These are phyloP conservation scores for Perizoma flavofasciatum DNA, from an alignment of 2,888 invertebrate species.

Conservation along the genomic window DNA sequence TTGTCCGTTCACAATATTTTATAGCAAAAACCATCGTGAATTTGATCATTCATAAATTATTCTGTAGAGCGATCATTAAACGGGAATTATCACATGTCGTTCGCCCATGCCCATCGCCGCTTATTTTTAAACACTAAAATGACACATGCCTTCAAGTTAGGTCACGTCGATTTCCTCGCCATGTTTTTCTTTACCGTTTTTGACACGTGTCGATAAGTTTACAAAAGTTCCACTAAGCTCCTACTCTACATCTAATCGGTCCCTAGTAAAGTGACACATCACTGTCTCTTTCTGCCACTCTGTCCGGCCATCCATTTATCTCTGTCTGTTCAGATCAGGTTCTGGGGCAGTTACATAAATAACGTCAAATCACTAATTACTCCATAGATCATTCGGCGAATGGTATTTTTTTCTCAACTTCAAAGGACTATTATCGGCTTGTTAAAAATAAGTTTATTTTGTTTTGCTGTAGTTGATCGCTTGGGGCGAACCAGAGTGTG, in stretches of 20 bases:
- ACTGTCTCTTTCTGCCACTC: slow-evolving; percentile 53
- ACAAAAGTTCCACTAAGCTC: slow-evolving; percentile 14
- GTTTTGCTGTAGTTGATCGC: slow-evolving; percentile 6
- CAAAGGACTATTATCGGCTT: slow-evolving; percentile 40
- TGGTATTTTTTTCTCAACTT: slow-evolving; percentile 42
- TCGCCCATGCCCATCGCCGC: too few relatives aligned
- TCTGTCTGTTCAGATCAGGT: slow-evolving; percentile 44
- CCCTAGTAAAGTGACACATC: slow-evolving; percentile 33
- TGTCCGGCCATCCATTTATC: slow-evolving; percentile 53
- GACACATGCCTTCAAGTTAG: too few relatives aligned
- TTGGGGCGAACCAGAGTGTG: background rate
- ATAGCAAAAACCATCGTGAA: too few relatives aligned
- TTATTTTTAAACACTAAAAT: too few relatives aligned
- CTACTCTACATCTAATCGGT: slow-evolving; percentile 28
- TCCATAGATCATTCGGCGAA: slow-evolving; percentile 49
- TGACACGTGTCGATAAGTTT: background rate
- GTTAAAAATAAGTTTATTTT: slow-evolving; percentile 18
- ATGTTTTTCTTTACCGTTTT: too few relatives aligned
- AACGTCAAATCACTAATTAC: slow-evolving; percentile 58
- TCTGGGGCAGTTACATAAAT: slow-evolving; percentile 52
- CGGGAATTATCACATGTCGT: too few relatives aligned
- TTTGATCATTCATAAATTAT: too few relatives aligned
- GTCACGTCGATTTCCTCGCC: too few relatives aligned
- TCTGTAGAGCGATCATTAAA: too few relatives aligned
- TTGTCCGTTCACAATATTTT: too few relatives aligned